phyloP scores from a whole-genome alignment of 35 echinoderm and acorn worm genomes.

The Patiria miniata region DNA sequence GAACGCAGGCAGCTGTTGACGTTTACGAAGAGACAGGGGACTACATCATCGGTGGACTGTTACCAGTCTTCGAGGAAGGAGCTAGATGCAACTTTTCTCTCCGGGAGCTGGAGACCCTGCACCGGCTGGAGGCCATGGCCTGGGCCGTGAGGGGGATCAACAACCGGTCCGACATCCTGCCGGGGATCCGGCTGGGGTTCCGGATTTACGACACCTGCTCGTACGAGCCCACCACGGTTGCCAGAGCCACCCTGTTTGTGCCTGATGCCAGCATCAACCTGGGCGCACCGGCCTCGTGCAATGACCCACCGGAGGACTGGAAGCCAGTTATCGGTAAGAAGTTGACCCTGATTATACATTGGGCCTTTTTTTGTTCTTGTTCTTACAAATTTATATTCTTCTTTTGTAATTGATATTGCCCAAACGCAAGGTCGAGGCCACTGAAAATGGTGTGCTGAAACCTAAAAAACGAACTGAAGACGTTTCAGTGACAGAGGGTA shows the following conservation, averaged over 20 bases:
- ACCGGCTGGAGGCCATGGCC: conserved; percentile 65
- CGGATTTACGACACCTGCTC: conserved; percentile 73
- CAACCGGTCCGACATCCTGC: conserved; percentile 56
- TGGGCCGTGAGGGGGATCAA: conserved; percentile 61
- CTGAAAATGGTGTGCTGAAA: no score
- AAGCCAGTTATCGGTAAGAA: background rate
- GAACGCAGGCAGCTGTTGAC: background rate
- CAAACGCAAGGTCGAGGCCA: no score
- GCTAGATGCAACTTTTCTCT: conserved; percentile 15
- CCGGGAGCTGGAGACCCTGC: conserved; percentile 49
- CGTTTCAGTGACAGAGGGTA: no score
- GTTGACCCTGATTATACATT: no score
- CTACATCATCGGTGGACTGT: conserved; percentile 52
- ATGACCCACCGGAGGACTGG: background rate
- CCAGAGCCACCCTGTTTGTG: conserved; percentile 35
- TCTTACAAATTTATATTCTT: no score
- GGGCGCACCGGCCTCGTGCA: background rate
- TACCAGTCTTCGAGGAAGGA: conserved; percentile 35
- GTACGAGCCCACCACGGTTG: conserved; percentile 10
- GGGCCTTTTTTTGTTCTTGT: no score
- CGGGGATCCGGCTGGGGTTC: conserved; percentile 47
- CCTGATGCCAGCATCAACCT: conserved; percentile 1
- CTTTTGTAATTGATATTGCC: no score
- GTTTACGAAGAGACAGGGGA: conserved; percentile 58
- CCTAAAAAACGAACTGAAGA: no score